Evolutionary conservation across 2,113 vertebrate genomes (phyloP).

Genomic region (Acinonyx jubatus): DNA sequence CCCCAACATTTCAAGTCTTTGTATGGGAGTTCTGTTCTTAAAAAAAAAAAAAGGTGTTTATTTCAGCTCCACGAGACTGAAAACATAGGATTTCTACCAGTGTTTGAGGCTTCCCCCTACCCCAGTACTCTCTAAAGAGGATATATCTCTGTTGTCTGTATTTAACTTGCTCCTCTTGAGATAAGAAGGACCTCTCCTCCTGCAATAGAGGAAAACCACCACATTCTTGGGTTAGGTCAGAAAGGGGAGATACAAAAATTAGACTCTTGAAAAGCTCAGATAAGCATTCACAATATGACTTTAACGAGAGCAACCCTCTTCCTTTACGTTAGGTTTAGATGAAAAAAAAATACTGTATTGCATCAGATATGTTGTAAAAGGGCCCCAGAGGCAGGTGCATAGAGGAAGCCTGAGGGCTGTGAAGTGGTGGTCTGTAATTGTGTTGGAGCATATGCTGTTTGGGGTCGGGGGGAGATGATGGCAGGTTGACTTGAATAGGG

Average conservation of each 20-base stretch:
- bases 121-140: not conserved
- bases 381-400: not conserved
- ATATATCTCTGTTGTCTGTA: not conserved
- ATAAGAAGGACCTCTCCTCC: not conserved
- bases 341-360: not conserved
- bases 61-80: not conserved
- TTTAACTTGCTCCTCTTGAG: not conserved
- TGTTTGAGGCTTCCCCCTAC: not conserved
- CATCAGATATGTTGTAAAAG: not conserved
- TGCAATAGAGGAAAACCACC: not conserved
- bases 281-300: not conserved
- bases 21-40: slow-evolving; percentile 9
- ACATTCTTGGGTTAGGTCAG: not conserved
- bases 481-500: not conserved
- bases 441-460: not conserved
- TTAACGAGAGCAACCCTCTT: not conserved
- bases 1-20: not conserved
- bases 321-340: not conserved
- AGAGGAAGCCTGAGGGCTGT: not conserved
- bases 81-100: not conserved
- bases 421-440: too few species aligned
- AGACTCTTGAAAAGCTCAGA: not conserved
- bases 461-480: not conserved
- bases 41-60: not conserved
- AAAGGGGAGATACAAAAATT: not conserved